Evolutionary conservation across 2,888 invertebrate species (phyloP).

Genomic region (Phragmatobia fuliginosa): DNA sequence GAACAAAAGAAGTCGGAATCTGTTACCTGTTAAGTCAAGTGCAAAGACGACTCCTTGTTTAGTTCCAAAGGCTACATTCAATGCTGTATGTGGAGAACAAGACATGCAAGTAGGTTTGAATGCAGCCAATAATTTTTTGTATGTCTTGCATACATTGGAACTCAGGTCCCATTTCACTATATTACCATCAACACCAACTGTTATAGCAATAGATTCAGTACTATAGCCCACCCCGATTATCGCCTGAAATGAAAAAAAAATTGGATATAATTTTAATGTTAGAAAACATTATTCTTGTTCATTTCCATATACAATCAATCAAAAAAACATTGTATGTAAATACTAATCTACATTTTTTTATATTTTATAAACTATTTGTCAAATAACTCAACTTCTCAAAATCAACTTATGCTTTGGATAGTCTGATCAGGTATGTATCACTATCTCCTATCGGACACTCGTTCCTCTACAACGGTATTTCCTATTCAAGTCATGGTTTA

Average conservation of each 20-base stretch:
- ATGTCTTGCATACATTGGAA: conserved; percentile 78
- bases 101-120: conserved; percentile 73
- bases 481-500: too few relatives aligned
- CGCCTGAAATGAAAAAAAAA: conserved; percentile 62
- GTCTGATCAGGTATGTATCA: too few relatives aligned
- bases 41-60: conserved; percentile 80
- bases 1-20: neutral
- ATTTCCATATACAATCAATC: neutral
- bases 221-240: conserved; percentile 80
- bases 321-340: neutral
- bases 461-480: too few relatives aligned
- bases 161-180: conserved; percentile 84
- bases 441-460: too few relatives aligned
- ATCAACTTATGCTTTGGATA: too few relatives aligned
- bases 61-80: conserved; percentile 78
- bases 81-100: conserved; percentile 69
- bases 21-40: conserved; percentile 70
- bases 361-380: too few relatives aligned
- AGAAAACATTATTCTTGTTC: neutral
- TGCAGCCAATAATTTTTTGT: conserved; percentile 60
- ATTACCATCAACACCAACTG: conserved; percentile 79
- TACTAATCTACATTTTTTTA: too few relatives aligned
- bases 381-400: too few relatives aligned
- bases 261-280: neutral
- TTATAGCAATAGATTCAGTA: conserved; percentile 76